These are phyloP conservation scores for Diachasma alloeum DNA, from an alignment of 1,140 invertebrate species.

Conservation along the genomic window DNA sequence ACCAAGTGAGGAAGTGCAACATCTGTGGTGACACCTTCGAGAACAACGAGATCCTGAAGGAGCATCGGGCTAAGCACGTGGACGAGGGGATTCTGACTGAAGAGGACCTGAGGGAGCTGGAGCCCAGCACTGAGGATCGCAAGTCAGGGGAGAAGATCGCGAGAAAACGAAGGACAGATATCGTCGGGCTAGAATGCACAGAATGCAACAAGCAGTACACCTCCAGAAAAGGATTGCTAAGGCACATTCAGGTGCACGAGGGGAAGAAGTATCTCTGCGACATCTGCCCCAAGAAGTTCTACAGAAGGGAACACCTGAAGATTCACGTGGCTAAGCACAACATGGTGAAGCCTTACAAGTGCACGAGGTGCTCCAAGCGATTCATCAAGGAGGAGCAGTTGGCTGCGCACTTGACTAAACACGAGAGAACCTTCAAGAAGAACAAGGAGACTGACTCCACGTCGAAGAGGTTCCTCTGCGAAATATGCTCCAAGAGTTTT, in stretches of 20 bases:
- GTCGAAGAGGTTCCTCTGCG: slow-evolving; percentile 75
- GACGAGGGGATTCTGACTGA: slow-evolving; percentile 61
- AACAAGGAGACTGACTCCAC: slow-evolving; percentile 67
- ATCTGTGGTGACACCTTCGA: slow-evolving; percentile 62
- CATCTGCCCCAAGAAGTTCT: slow-evolving; percentile 74
- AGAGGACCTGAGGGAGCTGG: slow-evolving; percentile 58
- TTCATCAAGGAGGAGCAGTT: slow-evolving; percentile 65
- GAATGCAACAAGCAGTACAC: slow-evolving; percentile 74
- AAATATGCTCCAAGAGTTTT: slow-evolving; percentile 71
- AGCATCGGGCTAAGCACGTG: slow-evolving; percentile 59
- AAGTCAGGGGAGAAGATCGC: slow-evolving; percentile 50
- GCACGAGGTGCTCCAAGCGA: slow-evolving; percentile 58
- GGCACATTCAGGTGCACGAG: slow-evolving; percentile 72
- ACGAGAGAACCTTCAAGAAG: slow-evolving; percentile 70
- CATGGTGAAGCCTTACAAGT: slow-evolving; percentile 65
- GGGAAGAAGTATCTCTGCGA: slow-evolving; percentile 74
- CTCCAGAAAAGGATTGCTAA: slow-evolving; percentile 68
- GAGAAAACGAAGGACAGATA: slow-evolving; percentile 59
- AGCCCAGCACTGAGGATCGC: slow-evolving; percentile 54
- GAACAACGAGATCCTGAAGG: slow-evolving; percentile 58
- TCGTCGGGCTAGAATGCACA: slow-evolving; percentile 59
- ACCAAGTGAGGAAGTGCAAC: slow-evolving; percentile 62
- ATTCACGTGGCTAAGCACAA: slow-evolving; percentile 64
- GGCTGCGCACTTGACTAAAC: slow-evolving; percentile 64
- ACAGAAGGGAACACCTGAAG: slow-evolving; percentile 70